A percentile compares a stretch with the other conserved stretches of the same genome.
These are phyloP conservation scores for Allygus modestus DNA, from an alignment of 2,888 invertebrate species.

Conservation along the genomic window DNA sequence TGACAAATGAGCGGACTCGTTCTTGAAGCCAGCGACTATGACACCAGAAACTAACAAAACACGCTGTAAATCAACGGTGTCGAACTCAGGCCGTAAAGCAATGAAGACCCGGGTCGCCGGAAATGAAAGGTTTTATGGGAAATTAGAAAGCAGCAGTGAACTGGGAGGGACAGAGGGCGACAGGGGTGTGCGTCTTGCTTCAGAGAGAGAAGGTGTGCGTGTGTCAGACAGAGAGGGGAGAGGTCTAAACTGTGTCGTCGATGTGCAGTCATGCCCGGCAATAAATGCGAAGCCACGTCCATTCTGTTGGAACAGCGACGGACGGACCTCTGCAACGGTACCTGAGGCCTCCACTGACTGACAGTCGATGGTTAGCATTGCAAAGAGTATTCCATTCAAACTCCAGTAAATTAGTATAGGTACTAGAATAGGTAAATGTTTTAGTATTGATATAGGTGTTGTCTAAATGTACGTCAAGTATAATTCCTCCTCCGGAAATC, in stretches of 20 bases:
- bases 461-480: no score
- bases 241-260: constrained; percentile 21
- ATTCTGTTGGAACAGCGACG: neutral
- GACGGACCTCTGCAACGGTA: no score
- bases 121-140: constrained; percentile 60
- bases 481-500: no score
- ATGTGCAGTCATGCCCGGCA: constrained; percentile 22
- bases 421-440: no score
- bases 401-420: no score
- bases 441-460: no score
- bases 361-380: no score
- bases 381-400: no score
- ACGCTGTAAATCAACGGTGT: constrained; percentile 10
- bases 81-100: constrained; percentile 16
- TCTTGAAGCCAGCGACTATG: neutral
- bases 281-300: constrained; percentile 18
- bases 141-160: constrained; percentile 41
- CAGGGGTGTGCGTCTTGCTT: neutral
- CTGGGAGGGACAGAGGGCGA: neutral
- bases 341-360: no score
- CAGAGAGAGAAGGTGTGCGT: neutral
- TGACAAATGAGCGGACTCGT: neutral
- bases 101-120: constrained; percentile 44
- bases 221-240: neutral
- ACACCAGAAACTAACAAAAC: constrained; percentile 28